Evolutionary conservation across 2,797 vertebrate genomes (phyloP).

Genomic region (Rhinogobio ventralis): DNA sequence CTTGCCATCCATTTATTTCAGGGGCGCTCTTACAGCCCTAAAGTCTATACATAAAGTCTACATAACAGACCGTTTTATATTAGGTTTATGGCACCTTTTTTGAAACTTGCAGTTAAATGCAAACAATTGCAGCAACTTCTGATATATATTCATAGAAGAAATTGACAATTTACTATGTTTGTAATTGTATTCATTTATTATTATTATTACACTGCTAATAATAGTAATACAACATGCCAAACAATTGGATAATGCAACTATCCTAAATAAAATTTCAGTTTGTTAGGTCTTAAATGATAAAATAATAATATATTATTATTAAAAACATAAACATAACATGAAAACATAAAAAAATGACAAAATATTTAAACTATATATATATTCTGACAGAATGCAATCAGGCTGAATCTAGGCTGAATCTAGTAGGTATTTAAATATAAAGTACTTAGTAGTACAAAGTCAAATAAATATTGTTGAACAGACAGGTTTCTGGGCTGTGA

Average conservation of each 20-base stretch:
- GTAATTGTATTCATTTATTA: not conserved
- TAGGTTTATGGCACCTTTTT: not conserved
- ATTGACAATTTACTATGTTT: not conserved
- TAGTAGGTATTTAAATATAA: not conserved
- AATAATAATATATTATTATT: too few relatives aligned
- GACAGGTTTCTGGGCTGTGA: slow-evolving; percentile 6
- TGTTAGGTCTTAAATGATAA: too few relatives aligned
- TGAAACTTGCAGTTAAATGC: not conserved
- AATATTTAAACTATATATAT: too few relatives aligned
- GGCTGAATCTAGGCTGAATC: not conserved
- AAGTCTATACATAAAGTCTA: not conserved
- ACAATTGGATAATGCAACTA: not conserved
- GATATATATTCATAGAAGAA: not conserved
- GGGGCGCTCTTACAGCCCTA: not conserved
- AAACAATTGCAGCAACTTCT: not conserved
- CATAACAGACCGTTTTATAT: not conserved
- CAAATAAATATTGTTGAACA: not conserved
- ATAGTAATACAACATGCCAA: not conserved
- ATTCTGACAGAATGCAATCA: not conserved
- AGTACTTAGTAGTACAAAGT: not conserved
- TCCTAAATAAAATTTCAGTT: not conserved
- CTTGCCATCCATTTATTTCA: not conserved
- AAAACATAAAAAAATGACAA: too few relatives aligned
- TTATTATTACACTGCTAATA: not conserved
- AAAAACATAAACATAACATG: too few relatives aligned